These are phyloP conservation scores for Macaria notata DNA, from an alignment of 2,888 invertebrate species.

Conservation along the genomic window DNA sequence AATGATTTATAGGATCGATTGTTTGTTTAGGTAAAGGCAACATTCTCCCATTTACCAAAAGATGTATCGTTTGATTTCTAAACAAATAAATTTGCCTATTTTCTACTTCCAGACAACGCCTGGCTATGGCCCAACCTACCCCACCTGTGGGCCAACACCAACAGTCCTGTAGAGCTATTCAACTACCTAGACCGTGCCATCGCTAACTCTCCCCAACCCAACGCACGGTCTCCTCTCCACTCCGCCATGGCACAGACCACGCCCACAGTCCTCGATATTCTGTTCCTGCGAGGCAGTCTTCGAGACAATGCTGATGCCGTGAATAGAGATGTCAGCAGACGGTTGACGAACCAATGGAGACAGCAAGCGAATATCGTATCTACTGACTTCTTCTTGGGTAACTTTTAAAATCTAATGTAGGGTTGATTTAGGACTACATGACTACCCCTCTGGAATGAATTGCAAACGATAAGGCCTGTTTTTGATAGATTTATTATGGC, in stretches of 20 bases:
- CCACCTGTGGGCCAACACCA: slow-evolving; percentile 85
- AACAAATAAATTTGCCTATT: too few relatives aligned
- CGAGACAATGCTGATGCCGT: slow-evolving; percentile 85
- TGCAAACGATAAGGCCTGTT: too few relatives aligned
- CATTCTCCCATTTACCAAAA: too few relatives aligned
- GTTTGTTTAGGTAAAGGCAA: too few relatives aligned
- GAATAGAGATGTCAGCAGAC: slow-evolving; percentile 86
- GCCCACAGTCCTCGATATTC: slow-evolving; percentile 84
- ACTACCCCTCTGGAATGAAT: too few relatives aligned
- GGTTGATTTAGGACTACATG: too few relatives aligned
- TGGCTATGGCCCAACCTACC: slow-evolving; percentile 85
- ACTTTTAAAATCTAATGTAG: too few relatives aligned
- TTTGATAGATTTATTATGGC: too few relatives aligned
- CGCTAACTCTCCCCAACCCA: slow-evolving; percentile 59
- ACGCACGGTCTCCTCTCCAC: slow-evolving; percentile 75
- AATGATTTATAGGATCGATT: too few relatives aligned
- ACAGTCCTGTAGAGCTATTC: slow-evolving; percentile 61
- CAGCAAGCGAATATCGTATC: slow-evolving; percentile 87
- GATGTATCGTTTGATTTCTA: too few relatives aligned
- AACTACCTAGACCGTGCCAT: slow-evolving; percentile 68
- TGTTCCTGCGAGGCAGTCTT: slow-evolving; percentile 83
- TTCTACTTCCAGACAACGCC: slow-evolving; percentile 71
- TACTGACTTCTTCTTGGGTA: slow-evolving; percentile 86
- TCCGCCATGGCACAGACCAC: slow-evolving; percentile 90
- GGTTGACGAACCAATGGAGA: slow-evolving; percentile 86